phyloP scores from a whole-genome alignment of 2,888 invertebrate genomes.

The Agelastica alni region DNA sequence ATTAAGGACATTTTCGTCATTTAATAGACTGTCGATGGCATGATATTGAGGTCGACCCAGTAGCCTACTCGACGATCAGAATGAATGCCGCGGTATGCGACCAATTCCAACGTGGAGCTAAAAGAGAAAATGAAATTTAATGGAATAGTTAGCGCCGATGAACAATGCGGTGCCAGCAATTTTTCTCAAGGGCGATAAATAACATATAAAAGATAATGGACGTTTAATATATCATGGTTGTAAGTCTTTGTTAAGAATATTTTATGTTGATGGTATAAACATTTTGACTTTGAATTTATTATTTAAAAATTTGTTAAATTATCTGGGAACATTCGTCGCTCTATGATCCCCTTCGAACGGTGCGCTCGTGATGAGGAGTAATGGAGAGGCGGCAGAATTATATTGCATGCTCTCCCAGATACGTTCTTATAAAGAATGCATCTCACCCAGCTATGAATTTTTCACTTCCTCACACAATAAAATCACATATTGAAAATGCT shows the following conservation, averaged over 20 bases:
- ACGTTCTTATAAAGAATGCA: slow-evolving; percentile 14
- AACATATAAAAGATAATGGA: too few species aligned
- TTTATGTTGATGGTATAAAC: too few species aligned
- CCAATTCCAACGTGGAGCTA: slow-evolving; percentile 40
- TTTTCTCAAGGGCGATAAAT: too few species aligned
- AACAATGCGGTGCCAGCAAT: slow-evolving; percentile 5
- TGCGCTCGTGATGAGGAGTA: background rate
- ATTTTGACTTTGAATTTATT: too few species aligned
- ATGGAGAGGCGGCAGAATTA: background rate
- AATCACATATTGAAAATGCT: too few species aligned
- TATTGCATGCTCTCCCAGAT: slow-evolving; percentile 11
- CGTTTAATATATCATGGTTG: too few species aligned
- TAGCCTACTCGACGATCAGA: slow-evolving; percentile 47
- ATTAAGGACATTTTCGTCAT: slow-evolving; percentile 28
- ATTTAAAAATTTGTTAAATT: too few species aligned
- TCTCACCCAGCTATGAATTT: slow-evolving; percentile 7
- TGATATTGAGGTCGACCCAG: slow-evolving; percentile 50
- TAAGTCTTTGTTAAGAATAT: too few species aligned
- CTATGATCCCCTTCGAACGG: background rate
- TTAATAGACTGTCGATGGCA: slow-evolving; percentile 50
- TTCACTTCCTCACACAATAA: background rate
- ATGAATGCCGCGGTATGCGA: slow-evolving; percentile 46
- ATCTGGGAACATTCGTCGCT: too few species aligned
- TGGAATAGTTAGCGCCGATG: slow-evolving; percentile 33
- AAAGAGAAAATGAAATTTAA: slow-evolving; percentile 47